These are phyloP conservation scores for Coracias cyanogaster DNA, from an alignment of 2,797 vertebrate species.

Conservation along the genomic window DNA sequence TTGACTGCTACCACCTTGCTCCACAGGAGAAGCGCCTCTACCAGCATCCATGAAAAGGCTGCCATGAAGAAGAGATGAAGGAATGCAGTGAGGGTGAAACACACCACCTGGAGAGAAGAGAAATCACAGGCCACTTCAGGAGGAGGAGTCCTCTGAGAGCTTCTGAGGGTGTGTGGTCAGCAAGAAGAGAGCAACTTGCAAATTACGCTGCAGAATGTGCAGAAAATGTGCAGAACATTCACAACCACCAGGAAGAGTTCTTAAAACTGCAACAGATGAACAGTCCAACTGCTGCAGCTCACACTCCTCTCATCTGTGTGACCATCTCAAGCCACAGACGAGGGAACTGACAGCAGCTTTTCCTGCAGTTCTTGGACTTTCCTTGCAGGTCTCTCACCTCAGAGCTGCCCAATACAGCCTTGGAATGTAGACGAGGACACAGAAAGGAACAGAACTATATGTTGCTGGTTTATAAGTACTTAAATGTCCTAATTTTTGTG, in stretches of 20 bases:
- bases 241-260: not conserved
- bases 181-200: not conserved
- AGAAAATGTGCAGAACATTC: not conserved
- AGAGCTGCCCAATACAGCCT: not conserved
- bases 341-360: not conserved
- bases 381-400: not conserved
- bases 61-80: constrained; percentile 94
- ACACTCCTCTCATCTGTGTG: too few species aligned
- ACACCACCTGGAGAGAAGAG: constrained; percentile 79
- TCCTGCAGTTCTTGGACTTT: not conserved
- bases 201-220: not conserved
- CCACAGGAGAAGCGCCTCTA: constrained; percentile 93
- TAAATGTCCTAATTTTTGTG: not conserved
- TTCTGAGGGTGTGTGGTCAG: not conserved
- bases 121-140: not conserved
- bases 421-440: not conserved
- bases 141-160: not conserved
- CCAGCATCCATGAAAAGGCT: constrained; percentile 95
- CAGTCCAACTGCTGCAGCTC: not conserved
- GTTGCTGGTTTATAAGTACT: not conserved
- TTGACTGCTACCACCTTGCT: constrained; percentile 94
- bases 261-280: not conserved
- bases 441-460: not conserved
- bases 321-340: not conserved
- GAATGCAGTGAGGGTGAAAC: constrained; percentile 85